Base-by-base conservation (phyloP, 2,113 vertebrate species). In the Grammomys dolichurus region DNA sequence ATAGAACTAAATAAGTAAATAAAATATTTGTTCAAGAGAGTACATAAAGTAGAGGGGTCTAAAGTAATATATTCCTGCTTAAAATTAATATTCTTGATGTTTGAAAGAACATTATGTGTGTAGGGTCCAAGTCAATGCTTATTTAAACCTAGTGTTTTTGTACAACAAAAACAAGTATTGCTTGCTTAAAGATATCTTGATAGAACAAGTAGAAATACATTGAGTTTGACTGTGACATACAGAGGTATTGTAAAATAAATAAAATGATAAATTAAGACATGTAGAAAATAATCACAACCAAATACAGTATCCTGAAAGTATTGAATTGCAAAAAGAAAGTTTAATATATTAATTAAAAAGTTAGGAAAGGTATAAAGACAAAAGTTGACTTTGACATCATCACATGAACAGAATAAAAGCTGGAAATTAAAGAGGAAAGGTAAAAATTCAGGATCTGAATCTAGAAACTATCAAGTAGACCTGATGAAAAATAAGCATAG, bases 121-220 rank as follows among this genome's bases (percentile, higher is more conserved):
- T 56, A 84, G 92, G 33, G 69, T 76, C 51, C 19, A 90, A 87
- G 20, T 43, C 5, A 7, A 75, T 17, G 36, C 10, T 77, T 77
- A 54, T 22, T 67, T 92, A 81, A 94, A 54, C 31, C 54, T 82
- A 26, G 10, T 46, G 2, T 46, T 89, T 69, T 33, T 60, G 0
- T 82, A 89, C 31, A 95, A 82, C 3, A 94, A 87, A 3, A 89
- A 7, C 51, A 95, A 63, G n/a, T 84, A 13, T 81, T 95, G 51
- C 12, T 78, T 84, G 81, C 56, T 70, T 88, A 94, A 93, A 90
- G 91, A n/a, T 78, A 22, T 73, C 90, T 85, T 92, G 13, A 26
- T 26, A 75, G 90, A 92, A 46, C 14, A 73, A 90, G 12, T 82
- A 67, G 70, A 77, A 80, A 91, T 65, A 78, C 89, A n/a, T n/a